Evolutionary conservation across 2,797 vertebrate species (phyloP), one percentile per base, ranked within the genome.

Genomic region (Pangasius djambal): DNA sequence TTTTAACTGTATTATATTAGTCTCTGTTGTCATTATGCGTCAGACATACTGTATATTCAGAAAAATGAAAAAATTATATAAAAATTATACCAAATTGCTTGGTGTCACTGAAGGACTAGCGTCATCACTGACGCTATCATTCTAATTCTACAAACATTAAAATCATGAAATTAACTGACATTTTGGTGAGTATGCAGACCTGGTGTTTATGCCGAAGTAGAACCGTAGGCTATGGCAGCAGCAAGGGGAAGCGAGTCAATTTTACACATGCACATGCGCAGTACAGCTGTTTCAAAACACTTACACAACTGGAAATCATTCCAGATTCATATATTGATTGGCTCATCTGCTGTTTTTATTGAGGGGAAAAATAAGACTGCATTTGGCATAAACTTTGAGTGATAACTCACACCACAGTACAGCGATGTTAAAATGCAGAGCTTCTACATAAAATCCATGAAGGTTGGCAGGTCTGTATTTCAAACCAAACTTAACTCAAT

Each of bases 401-500:
- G 74, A n/a, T 50, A 52, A 25, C 48, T 77, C 34, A 1, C 16
- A 50, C 3, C 44, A n/a, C 44, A 77, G 25, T n/a, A n/a, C n/a
- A 1, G 13, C 2, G 1, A 13, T 7, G 25, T 50, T 52, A 77
- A 77, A 77, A 52, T 50, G 25, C 25, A 77, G 44, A 16, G 44
- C 22, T 6, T 40, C 57, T 83, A 25, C 1, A 2, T 44, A 63
- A 83, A 83, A 59, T 81, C 16, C 15, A 55, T 79, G 16, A 20
- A 79, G n/a, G 15, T 34, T 57, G 75, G 13, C n/a, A 78, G 48
- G 48, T 40, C 31, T 59, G 48, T 89, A 88, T 89, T 89, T 86
- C 79, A 59, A 67, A 88, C 83, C 78, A 86, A 87, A 86, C 86
- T 89, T 91, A 90, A 91, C 92, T 92, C 90, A 88, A 89, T 89